Evolutionary conservation across 2,888 invertebrate species (phyloP), one percentile per base, ranked within the genome.

Genomic region (Conus canariensis): DNA sequence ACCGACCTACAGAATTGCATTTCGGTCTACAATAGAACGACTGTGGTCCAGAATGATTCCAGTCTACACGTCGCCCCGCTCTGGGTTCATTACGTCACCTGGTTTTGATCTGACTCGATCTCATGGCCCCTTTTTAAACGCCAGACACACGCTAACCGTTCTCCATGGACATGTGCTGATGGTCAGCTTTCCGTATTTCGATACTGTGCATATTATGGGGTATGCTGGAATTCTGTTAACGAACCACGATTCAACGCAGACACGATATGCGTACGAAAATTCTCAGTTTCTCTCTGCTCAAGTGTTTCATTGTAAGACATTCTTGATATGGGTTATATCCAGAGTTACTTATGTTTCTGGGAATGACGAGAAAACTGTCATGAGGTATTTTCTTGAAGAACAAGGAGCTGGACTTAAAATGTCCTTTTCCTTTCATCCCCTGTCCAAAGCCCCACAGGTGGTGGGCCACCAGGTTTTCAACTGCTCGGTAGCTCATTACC

Each of bases 121-220:
- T 74, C 30, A 87, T 16, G 56, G 58, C 10, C 74, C 56, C 4
- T 67, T 45, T 70, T 9, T 87, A 7, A 19, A 74, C 30, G 87
- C 87, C 9, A 10, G 60, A 8, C 19, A 87, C 74, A 87, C 19
- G 9, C 5, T 87, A 6, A 70, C 45, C 45, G 60, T 87, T 45
- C 87, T 70, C 5, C 10, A 19, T 7, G 74, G n/a, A 4, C 5
- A 45, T 45, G 87, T 45, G 7, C 67, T 87, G 45, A 87, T 87
- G 87, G 58, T 87, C 67, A 87, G 87, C 14, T 87, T 87, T 70
- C 70, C 87, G 3, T 70, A 67, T 19, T 67, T 70, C 14, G 70
- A 30, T n/a, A 22, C 64, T 6, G 30, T 56, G 8, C 2, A 16
- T 4, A 22, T 19, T 12, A 22, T 25, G n/a, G 19, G 19, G 8